These are phyloP conservation scores for Melanerpes formicivorus DNA, from an alignment of 2,113 vertebrate species.

Conservation along the genomic window DNA sequence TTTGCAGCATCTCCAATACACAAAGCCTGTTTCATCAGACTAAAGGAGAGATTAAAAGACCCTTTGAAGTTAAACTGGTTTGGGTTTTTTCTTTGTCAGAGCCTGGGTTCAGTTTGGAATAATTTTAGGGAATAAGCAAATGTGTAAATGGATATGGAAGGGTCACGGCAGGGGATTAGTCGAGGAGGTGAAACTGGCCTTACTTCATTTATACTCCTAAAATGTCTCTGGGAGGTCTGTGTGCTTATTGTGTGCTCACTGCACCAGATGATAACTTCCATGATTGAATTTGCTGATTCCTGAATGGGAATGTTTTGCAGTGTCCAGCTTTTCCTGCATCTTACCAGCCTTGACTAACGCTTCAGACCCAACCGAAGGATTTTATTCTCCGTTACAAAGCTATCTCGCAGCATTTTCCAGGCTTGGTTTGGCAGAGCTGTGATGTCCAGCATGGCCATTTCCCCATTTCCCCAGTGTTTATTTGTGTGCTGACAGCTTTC, in stretches of 20 bases:
- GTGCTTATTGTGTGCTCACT: neutral
- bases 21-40: conserved; percentile 21
- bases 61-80: conserved; percentile 64
- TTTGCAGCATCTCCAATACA: conserved; percentile 30
- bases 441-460: rapidly evolving
- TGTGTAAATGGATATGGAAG: neutral
- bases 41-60: conserved; percentile 45
- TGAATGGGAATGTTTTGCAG: neutral
- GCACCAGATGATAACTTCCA: neutral
- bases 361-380: neutral
- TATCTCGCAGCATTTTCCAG: neutral
- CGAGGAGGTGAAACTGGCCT: neutral
- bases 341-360: neutral
- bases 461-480: rapidly evolving
- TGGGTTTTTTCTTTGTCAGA: conserved; percentile 47
- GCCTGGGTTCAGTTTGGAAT: conserved; percentile 42
- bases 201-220: neutral
- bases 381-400: neutral
- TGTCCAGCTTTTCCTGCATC: neutral
- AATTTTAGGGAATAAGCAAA: conserved; percentile 34
- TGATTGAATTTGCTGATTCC: neutral
- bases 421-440: neutral
- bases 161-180: conserved; percentile 3
- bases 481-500: neutral
- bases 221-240: neutral